A percentile compares a stretch with the other conserved stretches of the same genome.
These are phyloP conservation scores for Xestia sexstrigata DNA, from an alignment of 2,888 invertebrate species.

Conservation along the genomic window DNA sequence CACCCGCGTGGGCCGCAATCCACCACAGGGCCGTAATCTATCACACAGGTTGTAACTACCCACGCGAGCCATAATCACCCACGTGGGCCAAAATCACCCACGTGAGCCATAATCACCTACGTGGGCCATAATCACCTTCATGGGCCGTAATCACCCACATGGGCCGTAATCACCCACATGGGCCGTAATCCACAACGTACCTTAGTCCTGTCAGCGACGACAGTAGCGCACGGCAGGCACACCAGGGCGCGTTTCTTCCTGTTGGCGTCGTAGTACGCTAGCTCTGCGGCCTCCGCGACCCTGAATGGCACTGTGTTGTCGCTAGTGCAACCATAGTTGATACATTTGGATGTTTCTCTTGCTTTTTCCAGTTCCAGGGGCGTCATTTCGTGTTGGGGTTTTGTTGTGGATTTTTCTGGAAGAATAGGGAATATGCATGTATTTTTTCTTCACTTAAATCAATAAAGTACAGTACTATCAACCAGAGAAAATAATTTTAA, in stretches of 20 bases:
- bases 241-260: slow-evolving; percentile 69
- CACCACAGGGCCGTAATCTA: not conserved
- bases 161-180: not conserved
- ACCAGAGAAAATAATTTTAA: too few relatives aligned
- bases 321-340: slow-evolving; percentile 90
- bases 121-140: not conserved
- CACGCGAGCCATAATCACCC: too few relatives aligned
- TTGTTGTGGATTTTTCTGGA: not conserved
- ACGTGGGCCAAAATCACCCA: not conserved
- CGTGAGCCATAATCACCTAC: not conserved
- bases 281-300: slow-evolving; percentile 81
- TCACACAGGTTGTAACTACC: fast-evolving
- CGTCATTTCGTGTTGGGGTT: not conserved
- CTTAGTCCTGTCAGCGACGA: slow-evolving; percentile 74
- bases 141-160: not conserved
- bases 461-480: too few relatives aligned
- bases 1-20: not conserved
- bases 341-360: slow-evolving; percentile 77
- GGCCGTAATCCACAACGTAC: slow-evolving; percentile 50
- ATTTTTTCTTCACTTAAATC: too few relatives aligned
- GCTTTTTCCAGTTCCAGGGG: slow-evolving; percentile 21
- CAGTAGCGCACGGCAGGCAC: slow-evolving; percentile 71
- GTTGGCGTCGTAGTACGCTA: slow-evolving; percentile 83
- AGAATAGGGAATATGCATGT: too few relatives aligned
- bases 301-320: slow-evolving; percentile 69